phyloP scores from a whole-genome alignment of 2,888 invertebrate species.

The Thymelicus sylvestris region DNA sequence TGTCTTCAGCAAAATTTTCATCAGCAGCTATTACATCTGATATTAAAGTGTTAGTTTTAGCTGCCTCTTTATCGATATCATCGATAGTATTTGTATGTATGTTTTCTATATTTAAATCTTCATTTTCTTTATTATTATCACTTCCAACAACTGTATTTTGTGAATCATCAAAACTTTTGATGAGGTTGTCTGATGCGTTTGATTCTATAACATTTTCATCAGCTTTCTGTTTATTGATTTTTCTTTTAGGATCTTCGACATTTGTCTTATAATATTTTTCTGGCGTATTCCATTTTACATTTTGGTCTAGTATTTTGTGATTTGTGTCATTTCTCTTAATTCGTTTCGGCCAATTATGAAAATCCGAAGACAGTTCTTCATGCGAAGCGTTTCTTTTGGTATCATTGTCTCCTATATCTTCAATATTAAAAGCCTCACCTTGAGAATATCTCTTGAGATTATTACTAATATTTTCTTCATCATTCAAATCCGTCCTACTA shows the following conservation, averaged over 20 bases:
- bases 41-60: not conserved
- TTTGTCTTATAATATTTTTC: not conserved
- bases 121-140: not conserved
- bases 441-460: not conserved
- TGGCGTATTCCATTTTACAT: not conserved
- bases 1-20: not conserved
- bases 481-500: not conserved
- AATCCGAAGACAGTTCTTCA: constrained; percentile 2
- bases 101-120: not conserved
- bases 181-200: not conserved
- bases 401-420: not conserved
- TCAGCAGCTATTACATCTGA: not conserved
- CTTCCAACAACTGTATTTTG: not conserved
- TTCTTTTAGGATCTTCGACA: not conserved
- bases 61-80: not conserved
- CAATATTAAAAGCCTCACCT: not conserved
- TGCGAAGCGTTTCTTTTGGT: not conserved
- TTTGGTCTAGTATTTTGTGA: not conserved
- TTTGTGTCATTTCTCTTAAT: not conserved
- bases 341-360: constrained; percentile 7
- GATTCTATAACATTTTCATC: not conserved
- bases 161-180: not conserved
- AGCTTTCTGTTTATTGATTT: not conserved
- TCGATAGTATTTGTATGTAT: not conserved
- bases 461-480: not conserved